Evolutionary conservation across 53 echinoderm and acorn worm species (phyloP).

Genomic region (Echinometra lucunter): DNA sequence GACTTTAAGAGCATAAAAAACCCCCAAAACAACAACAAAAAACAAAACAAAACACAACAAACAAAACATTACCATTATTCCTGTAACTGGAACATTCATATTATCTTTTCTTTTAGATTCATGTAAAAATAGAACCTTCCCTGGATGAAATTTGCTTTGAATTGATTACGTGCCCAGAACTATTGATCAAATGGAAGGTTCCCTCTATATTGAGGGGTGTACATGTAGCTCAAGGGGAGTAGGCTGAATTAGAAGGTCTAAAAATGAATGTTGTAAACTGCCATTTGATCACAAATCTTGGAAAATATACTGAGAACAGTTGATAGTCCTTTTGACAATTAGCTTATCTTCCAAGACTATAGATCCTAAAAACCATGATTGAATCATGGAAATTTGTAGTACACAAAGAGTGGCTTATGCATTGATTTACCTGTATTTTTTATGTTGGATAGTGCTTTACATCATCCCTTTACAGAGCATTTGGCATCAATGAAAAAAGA

Average conservation of each 20-base stretch:
- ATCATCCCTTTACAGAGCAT: no score
- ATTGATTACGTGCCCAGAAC: neutral
- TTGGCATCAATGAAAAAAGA: no score
- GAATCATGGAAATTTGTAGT: no score
- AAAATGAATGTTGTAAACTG: neutral
- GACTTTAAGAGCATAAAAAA: no score
- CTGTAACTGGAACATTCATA: neutral
- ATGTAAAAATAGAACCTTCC: neutral
- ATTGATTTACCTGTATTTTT: no score
- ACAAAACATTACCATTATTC: neutral
- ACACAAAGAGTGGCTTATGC: no score
- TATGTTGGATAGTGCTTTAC: no score
- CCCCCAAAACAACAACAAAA: no score
- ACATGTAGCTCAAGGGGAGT: neutral
- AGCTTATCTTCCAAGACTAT: no score
- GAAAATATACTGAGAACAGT: neutral
- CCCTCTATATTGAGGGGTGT: neutral
- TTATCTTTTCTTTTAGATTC: neutral
- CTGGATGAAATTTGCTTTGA: neutral
- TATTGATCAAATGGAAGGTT: neutral
- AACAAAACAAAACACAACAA: no score
- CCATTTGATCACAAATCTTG: neutral
- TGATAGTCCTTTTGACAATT: no score
- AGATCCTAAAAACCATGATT: no score
- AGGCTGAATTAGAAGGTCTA: neutral